These are phyloP conservation scores for Zaprionus davidi DNA, from an alignment of 1,140 invertebrate species.

Conservation along the genomic window DNA sequence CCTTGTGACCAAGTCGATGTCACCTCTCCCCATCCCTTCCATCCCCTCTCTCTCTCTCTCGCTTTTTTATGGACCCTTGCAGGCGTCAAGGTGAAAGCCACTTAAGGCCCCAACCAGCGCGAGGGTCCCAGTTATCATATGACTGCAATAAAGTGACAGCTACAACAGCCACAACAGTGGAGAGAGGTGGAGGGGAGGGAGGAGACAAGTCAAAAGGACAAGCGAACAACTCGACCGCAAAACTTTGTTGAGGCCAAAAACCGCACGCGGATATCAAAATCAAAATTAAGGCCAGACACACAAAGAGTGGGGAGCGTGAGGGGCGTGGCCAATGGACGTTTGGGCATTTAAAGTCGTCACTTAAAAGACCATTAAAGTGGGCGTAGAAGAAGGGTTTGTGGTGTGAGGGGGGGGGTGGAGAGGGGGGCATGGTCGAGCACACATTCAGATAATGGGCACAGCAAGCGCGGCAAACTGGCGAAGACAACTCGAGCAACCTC, in stretches of 20 bases:
- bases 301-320: background rate
- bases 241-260: constrained; percentile 42
- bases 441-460: constrained; percentile 29
- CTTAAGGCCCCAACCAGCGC: constrained; percentile 19
- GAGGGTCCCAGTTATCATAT: constrained; percentile 42
- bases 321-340: background rate
- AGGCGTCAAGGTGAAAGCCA: constrained; percentile 53
- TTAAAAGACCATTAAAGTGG: constrained; percentile 49
- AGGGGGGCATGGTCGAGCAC: background rate
- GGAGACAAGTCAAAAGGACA: constrained; percentile 28
- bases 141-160: constrained; percentile 54
- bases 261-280: constrained; percentile 42
- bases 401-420: background rate
- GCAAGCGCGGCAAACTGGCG: constrained; percentile 18
- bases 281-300: constrained; percentile 23
- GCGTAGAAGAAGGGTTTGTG: background rate
- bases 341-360: constrained; percentile 39
- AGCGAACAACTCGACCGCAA: constrained; percentile 46
- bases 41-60: background rate
- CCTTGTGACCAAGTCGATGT: constrained; percentile 50
- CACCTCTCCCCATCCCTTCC: constrained; percentile 8
- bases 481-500: constrained; percentile 20
- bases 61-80: constrained; percentile 14
- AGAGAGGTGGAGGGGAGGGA: background rate
- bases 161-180: constrained; percentile 26